Percentiles rank a stretch among this genome's conserved stretches.
Conservation (phyloP, 1,140 invertebrate genomes). For the Leptopilina clavipes region DNA sequence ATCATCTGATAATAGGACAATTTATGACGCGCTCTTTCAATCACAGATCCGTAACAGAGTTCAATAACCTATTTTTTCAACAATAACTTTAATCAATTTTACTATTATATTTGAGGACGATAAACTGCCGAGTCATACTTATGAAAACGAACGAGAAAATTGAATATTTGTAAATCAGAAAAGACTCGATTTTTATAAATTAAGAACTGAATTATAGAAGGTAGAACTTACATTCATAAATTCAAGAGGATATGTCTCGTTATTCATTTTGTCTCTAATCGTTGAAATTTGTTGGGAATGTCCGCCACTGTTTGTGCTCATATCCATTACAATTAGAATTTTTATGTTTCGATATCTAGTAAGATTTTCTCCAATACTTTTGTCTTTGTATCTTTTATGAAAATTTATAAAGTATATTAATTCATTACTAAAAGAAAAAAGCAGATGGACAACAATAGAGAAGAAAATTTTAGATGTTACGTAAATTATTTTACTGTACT, state of each 20-base stretch:
- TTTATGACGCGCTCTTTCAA: not conserved
- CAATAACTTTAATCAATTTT: not conserved
- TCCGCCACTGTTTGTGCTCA: not conserved
- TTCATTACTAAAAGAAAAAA: too few relatives aligned
- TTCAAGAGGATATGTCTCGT: not conserved
- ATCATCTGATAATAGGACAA: not conserved
- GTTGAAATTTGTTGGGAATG: not conserved
- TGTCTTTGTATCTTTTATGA: not conserved
- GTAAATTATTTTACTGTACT: not conserved
- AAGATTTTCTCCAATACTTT: not conserved
- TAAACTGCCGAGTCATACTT: not conserved
- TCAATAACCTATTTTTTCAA: not conserved
- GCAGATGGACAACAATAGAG: too few relatives aligned
- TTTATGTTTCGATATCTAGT: not conserved
- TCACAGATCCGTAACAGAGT: slow-evolving; percentile 13
- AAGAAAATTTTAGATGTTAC: too few relatives aligned
- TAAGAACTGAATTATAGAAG: too few relatives aligned
- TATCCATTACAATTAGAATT: slow-evolving; percentile 3
- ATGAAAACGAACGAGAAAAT: too few relatives aligned
- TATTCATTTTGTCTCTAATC: not conserved
- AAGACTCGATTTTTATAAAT: not conserved
- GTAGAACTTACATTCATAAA: not conserved
- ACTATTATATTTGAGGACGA: too few relatives aligned
- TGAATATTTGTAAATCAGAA: not conserved
- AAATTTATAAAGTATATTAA: not conserved